Conservation (phyloP, 2,113 vertebrate genomes). For the Vulpes ferrilata region DNA sequence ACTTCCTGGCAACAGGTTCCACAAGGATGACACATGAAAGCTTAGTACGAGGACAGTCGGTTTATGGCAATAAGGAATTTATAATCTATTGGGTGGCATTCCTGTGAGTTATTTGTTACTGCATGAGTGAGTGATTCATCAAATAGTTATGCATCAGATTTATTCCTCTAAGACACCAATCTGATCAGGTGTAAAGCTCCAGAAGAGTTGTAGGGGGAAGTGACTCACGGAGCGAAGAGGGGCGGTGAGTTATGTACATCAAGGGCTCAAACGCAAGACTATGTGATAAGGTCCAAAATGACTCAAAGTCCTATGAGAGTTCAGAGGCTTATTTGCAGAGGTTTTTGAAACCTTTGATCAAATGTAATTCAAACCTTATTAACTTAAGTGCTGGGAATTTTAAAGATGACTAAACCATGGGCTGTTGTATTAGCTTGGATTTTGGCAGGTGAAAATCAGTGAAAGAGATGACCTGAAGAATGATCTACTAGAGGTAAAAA, state of each 20-base stretch:
- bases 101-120: slow-evolving; percentile 28
- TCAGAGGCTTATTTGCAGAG: background rate
- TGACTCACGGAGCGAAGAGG: background rate
- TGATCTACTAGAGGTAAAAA: background rate
- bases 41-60: background rate
- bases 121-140: background rate
- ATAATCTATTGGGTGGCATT: background rate
- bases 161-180: background rate
- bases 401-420: background rate
- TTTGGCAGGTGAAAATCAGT: slow-evolving; percentile 7
- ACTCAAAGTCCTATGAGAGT: background rate
- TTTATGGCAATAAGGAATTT: background rate
- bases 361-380: slow-evolving; percentile 10
- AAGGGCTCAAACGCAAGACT: background rate
- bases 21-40: background rate
- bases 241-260: background rate
- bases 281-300: background rate
- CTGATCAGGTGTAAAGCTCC: background rate
- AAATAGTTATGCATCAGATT: background rate
- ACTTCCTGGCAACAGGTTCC: background rate
- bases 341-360: background rate
- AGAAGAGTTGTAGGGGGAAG: background rate
- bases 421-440: background rate
- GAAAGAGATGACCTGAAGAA: background rate
- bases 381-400: background rate